Conservation (phyloP, 2,797 vertebrate species). For the Pseudochirops corinnae region DNA sequence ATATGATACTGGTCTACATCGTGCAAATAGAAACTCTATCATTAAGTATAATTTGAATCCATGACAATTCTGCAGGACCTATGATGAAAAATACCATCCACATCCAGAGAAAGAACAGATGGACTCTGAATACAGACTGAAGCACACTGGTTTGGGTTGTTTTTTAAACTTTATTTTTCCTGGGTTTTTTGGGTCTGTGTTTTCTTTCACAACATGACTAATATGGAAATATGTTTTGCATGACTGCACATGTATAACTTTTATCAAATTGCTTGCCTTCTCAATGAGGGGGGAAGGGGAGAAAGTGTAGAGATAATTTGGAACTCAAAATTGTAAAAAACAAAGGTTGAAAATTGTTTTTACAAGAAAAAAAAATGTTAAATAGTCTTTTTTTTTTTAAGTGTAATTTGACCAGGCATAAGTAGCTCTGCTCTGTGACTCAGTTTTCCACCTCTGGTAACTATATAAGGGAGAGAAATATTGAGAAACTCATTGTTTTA, state of each 20-base stretch:
- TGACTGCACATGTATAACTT: background rate
- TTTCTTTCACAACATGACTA: background rate
- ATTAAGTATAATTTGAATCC: background rate
- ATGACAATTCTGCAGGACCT: background rate
- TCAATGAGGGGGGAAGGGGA: background rate
- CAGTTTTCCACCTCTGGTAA: background rate
- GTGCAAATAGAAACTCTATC: background rate
- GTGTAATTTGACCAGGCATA: background rate
- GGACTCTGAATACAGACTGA: background rate
- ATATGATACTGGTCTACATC: background rate
- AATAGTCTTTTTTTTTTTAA: background rate
- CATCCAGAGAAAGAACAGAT: background rate
- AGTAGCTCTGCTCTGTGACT: background rate
- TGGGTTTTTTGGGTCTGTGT: background rate
- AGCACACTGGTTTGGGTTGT: no score
- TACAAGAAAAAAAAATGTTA: background rate
- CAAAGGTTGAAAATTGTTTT: background rate
- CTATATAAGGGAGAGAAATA: background rate
- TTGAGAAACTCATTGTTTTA: background rate
- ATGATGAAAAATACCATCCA: background rate
- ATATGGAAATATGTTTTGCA: constrained; percentile 2
- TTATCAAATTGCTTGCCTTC: background rate
- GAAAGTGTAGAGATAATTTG: background rate
- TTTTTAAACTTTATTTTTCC: background rate
- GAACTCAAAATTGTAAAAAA: background rate